These are phyloP conservation scores for Otus sunia DNA, from an alignment of 2,113 vertebrate species.

Conservation along the genomic window DNA sequence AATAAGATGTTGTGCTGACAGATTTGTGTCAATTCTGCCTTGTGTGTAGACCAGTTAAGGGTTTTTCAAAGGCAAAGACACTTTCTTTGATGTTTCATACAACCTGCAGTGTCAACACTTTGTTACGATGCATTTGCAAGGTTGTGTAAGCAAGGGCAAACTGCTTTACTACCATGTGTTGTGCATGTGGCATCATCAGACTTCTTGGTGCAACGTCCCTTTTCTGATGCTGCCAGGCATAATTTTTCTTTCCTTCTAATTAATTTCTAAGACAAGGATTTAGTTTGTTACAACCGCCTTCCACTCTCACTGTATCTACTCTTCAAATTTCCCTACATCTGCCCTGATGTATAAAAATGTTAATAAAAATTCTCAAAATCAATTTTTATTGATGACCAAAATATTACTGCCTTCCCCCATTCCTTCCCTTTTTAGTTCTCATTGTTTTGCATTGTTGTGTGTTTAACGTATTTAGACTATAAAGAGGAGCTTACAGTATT, in stretches of 20 bases:
- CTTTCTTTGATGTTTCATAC: conserved; percentile 1
- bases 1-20: neutral
- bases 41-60: neutral
- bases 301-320: neutral
- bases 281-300: neutral
- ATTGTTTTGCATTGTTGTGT: neutral
- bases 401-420: neutral
- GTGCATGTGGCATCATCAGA: neutral
- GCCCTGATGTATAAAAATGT: neutral
- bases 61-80: conserved; percentile 24
- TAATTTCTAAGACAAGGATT: neutral
- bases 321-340: neutral
- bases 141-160: neutral
- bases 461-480: neutral
- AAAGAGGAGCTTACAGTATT: neutral
- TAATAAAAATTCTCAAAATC: neutral
- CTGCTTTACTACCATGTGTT: neutral
- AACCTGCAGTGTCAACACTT: neutral
- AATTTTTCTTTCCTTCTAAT: neutral
- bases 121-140: neutral
- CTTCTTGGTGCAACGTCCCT: neutral
- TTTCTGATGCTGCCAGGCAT: neutral
- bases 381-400: neutral
- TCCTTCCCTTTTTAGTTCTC: neutral
- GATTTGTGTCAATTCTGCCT: neutral